Conservation (phyloP, 2,113 vertebrate species). For the Megalops atlanticus region DNA sequence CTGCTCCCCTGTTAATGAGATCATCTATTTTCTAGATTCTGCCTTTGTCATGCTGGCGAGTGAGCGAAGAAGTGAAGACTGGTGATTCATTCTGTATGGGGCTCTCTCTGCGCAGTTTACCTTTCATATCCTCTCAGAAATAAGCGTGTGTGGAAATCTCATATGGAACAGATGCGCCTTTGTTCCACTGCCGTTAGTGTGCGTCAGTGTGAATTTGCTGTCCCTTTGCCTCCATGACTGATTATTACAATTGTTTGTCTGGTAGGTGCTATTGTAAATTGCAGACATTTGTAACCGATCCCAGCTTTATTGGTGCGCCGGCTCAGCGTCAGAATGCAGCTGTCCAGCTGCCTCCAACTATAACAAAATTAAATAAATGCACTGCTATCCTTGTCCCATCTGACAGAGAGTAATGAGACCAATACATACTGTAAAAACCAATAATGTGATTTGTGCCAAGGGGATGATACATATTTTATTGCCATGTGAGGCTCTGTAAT, state of each 20-base stretch:
- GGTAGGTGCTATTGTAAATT: neutral
- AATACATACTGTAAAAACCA: neutral
- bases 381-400: neutral
- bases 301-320: neutral
- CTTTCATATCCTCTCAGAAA: neutral
- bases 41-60: neutral
- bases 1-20: neutral
- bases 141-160: neutral
- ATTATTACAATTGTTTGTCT: neutral
- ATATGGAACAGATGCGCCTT: neutral
- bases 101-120: neutral
- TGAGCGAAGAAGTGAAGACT: neutral
- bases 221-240: neutral
- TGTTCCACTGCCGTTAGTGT: neutral
- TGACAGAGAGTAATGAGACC: neutral
- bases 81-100: neutral
- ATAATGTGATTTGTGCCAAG: neutral
- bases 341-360: neutral
- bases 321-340: neutral
- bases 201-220: neutral
- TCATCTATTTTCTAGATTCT: neutral
- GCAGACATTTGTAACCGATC: neutral
- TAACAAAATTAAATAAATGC: neutral
- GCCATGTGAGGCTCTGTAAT: neutral
- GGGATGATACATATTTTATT: neutral